Evolutionary conservation across 2,888 invertebrate species (phyloP).

Genomic region (Alsophila aescularia): DNA sequence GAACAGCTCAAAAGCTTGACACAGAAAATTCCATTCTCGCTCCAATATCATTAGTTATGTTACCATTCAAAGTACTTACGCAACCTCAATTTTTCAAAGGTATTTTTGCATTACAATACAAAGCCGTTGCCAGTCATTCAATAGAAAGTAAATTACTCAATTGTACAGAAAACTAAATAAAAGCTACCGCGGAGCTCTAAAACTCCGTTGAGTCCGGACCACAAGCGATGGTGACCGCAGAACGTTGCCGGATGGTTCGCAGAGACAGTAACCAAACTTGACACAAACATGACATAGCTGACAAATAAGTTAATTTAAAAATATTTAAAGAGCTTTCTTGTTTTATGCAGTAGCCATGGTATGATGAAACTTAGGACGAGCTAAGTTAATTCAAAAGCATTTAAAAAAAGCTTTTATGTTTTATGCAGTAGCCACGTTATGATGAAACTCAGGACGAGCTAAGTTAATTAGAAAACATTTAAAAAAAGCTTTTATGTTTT

Average conservation of each 20-base stretch:
- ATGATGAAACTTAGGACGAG: no score
- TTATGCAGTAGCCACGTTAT: no score
- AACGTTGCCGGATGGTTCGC: not conserved
- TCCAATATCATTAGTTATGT: not conserved
- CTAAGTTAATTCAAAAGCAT: no score
- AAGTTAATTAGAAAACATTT: no score
- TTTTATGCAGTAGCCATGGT: no score
- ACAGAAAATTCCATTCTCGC: not conserved
- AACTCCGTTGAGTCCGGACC: conserved; percentile 19
- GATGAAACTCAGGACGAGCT: no score
- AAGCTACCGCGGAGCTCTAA: conserved; percentile 8
- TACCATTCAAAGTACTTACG: conserved; percentile 3
- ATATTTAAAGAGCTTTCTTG: no score
- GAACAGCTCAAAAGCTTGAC: not conserved
- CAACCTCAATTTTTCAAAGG: conserved; percentile 4
- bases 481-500: no score
- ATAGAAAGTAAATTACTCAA: conserved; percentile 38
- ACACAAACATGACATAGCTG: no score
- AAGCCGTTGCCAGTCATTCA: conserved; percentile 11
- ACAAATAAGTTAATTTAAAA: no score
- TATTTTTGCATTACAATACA: conserved; percentile 20
- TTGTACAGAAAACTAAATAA: conserved; percentile 25
- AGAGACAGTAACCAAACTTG: not conserved
- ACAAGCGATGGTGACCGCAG: conserved; percentile 19
- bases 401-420: no score